A percentile compares a stretch with the other conserved stretches of the same genome.
Evolutionary conservation across 2,113 vertebrate genomes (phyloP).

Genomic region (Hiodon alosoides): DNA sequence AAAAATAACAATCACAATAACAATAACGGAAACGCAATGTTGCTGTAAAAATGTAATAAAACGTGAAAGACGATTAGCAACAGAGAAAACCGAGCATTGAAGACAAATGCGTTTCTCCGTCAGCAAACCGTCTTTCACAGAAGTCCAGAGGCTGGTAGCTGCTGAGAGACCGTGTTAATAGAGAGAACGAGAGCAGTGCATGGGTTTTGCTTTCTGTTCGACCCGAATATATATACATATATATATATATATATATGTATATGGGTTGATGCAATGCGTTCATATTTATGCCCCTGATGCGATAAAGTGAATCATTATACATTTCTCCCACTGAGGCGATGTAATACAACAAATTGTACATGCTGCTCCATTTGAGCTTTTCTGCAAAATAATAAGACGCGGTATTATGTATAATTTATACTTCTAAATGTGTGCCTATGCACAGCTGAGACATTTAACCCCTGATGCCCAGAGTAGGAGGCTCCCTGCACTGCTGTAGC

Average conservation of each 20-base stretch:
- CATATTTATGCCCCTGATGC: too few species aligned
- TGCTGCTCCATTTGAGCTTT: too few species aligned
- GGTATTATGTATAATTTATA: not conserved
- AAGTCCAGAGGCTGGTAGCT: not conserved
- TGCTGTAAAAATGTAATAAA: slow-evolving; percentile 9
- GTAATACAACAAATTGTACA: too few species aligned
- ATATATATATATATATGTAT: too few species aligned
- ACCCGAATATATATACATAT: too few species aligned
- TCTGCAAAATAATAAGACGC: not conserved
- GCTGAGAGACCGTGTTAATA: not conserved
- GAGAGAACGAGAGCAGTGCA: too few species aligned
- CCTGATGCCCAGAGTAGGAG: not conserved
- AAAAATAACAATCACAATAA: not conserved
- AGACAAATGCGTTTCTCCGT: not conserved
- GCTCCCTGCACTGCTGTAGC: not conserved
- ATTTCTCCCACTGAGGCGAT: too few species aligned
- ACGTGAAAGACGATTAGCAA: not conserved
- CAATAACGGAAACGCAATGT: slow-evolving; percentile 11
- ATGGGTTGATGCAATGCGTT: too few species aligned
- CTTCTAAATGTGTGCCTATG: not conserved
- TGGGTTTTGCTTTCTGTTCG: too few species aligned
- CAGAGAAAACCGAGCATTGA: not conserved
- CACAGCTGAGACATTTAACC: not conserved
- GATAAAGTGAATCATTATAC: too few species aligned
- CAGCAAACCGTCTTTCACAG: not conserved